A percentile compares a stretch with the other conserved stretches of the same genome.
phyloP scores from a whole-genome alignment of 2,113 vertebrate genomes.

The Bathybates hornii region DNA sequence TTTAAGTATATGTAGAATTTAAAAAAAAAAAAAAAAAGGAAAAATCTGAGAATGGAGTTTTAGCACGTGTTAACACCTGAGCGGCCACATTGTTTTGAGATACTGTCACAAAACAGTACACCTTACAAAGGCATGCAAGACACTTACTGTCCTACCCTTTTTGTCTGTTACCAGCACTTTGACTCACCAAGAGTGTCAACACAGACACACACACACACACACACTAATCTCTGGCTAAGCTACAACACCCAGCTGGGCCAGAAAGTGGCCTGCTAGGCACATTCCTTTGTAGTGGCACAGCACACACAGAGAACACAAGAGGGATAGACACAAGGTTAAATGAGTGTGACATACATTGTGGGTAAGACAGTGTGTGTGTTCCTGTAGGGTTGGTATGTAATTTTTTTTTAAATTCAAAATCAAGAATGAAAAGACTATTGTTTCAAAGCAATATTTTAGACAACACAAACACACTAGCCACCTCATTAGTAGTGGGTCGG shows the following conservation, averaged over 20 bases:
- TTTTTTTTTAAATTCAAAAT: background rate
- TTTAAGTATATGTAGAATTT: background rate
- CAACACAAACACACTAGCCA: background rate
- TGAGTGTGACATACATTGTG: slow-evolving; percentile 6
- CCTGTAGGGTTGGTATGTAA: background rate
- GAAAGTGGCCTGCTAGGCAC: slow-evolving; percentile 51
- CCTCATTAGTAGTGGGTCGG: background rate
- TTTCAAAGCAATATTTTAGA: background rate
- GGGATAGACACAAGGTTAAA: slow-evolving; percentile 21
- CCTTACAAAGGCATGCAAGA: slow-evolving; percentile 1
- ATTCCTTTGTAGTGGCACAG: slow-evolving; percentile 60
- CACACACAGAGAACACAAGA: slow-evolving; percentile 10
- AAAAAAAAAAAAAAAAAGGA: background rate
- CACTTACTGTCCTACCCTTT: slow-evolving; percentile 10
- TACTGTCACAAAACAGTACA: background rate
- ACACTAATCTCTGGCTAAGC: slow-evolving; percentile 52
- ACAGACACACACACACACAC: background rate
- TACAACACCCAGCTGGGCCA: slow-evolving; percentile 42
- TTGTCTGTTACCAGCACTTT: slow-evolving; percentile 19
- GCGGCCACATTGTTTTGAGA: background rate
- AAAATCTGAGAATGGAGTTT: background rate
- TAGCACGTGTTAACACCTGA: background rate
- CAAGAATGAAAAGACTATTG: background rate
- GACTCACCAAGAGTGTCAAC: slow-evolving; percentile 13
- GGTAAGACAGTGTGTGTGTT: background rate